Evolutionary conservation across 2,797 vertebrate species (phyloP), one percentile per base, ranked within the genome.

Genomic region (Apogon hyalosoma): DNA sequence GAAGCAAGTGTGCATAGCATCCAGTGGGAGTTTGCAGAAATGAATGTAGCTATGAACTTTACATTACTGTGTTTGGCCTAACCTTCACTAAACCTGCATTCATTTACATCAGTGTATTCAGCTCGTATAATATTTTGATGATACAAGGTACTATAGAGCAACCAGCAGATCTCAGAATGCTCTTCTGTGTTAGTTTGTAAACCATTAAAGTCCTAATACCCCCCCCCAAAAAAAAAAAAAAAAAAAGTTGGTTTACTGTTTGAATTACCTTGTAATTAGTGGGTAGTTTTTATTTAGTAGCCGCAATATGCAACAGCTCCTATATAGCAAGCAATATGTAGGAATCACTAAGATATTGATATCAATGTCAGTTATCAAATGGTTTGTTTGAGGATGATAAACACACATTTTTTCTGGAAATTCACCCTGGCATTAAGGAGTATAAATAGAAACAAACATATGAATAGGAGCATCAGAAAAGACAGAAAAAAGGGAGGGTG

Each of bases 401-500:
- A 14, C 8, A 15, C 11, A 6, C 11, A 58, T 40, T 8, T 19
- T 28, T 40, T 11, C 55, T 51, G 59, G 49, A 69, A 63, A 33
- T 15, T 18, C 13, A 13, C 59, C 31, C 21, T 47, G 38, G 6
- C 39, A 19, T 59, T 43, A 42, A 67, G 9, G 33, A 16, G 14
- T 69, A 71, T 60, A 72, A 71, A 72, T 79, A 62, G 76, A 68
- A 57, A 70, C 38, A 71, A 71, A 78, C 56, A 64, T 55, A 66
- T 75, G 60, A 80, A 69, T 73, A 63, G 61, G 45, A 41, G 21
- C 10, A 16, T 4, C 11, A 46, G 39, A 52, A 61, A 19, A 60
- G 16, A 66, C 43, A 14, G 64, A 54, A 43, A 52, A 56, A 41
- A 61, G 40, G 50, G 38, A 52, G 58, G 63, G 51, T 60, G 38